Percentiles rank a stretch among this genome's conserved stretches.
Evolutionary conservation across 2,113 vertebrate species (phyloP).

Genomic region (Centropus bengalensis): DNA sequence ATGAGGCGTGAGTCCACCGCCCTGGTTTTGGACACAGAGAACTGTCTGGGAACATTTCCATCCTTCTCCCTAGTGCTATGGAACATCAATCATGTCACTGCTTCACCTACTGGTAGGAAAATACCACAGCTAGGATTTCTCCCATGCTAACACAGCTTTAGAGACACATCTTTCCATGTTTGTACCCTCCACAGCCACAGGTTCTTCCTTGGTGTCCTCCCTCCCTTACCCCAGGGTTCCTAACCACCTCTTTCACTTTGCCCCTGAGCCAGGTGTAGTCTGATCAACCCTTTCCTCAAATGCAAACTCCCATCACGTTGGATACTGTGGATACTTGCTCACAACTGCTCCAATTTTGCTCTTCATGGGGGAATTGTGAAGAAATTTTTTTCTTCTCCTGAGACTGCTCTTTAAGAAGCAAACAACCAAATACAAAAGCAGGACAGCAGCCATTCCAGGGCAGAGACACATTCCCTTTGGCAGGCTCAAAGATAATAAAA

Average conservation of each 20-base stretch:
- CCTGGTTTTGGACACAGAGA: not conserved
- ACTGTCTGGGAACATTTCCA: not conserved
- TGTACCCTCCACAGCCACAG: accelerated
- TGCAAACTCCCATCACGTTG: not conserved
- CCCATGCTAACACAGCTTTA: not conserved
- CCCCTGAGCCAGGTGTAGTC: not conserved
- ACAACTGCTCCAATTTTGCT: not conserved
- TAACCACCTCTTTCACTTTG: not conserved
- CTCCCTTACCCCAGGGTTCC: not conserved
- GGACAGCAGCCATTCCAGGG: not conserved
- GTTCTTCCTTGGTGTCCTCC: not conserved
- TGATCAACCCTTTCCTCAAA: not conserved
- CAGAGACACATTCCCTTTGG: not conserved
- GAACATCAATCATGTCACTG: not conserved
- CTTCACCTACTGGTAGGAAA: not conserved
- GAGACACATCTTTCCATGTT: not conserved
- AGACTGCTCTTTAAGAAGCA: not conserved
- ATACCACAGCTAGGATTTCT: not conserved
- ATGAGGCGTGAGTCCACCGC: not conserved
- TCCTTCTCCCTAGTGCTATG: not conserved
- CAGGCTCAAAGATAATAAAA: not conserved
- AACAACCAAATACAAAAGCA: not conserved
- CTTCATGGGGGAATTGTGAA: not conserved
- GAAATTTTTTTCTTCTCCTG: not conserved
- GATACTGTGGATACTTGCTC: not conserved